Evolutionary conservation across 2,113 vertebrate genomes (phyloP).

Genomic region (Nycticryphes semicollaris): DNA sequence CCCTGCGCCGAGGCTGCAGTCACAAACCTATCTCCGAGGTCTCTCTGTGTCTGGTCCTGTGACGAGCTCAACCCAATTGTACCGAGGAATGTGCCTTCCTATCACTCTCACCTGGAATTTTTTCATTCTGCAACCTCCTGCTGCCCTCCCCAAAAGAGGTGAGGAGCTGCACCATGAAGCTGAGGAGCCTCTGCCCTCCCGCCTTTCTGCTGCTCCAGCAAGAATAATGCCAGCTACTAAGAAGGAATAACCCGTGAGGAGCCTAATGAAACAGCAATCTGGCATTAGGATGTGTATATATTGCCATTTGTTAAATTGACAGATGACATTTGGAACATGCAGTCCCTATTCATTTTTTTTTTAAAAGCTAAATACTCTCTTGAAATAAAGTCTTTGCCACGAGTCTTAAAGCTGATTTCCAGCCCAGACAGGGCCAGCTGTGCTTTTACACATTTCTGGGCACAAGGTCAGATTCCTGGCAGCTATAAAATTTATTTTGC

Average conservation of each 20-base stretch:
- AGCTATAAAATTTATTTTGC: background rate
- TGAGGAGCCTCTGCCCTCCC: background rate
- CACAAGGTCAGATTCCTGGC: conserved; percentile 23
- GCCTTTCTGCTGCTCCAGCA: background rate
- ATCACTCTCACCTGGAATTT: background rate
- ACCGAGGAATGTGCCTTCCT: rapidly evolving
- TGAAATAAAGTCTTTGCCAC: conserved; percentile 30
- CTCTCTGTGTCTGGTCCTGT: background rate
- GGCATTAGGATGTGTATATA: conserved; percentile 8
- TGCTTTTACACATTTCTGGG: conserved; percentile 52
- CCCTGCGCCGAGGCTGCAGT: rapidly evolving
- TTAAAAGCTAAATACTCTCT: conserved; percentile 35
- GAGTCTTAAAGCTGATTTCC: conserved; percentile 35
- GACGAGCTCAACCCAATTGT: rapidly evolving
- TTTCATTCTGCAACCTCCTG: background rate
- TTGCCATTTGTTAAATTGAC: conserved; percentile 58
- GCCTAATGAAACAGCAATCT: conserved; percentile 51
- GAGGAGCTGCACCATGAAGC: background rate
- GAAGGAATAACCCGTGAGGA: conserved; percentile 8
- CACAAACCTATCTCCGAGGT: background rate
- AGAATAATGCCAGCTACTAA: background rate
- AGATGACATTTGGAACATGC: conserved; percentile 50
- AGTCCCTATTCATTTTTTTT: conserved; percentile 50
- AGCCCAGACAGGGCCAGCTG: conserved; percentile 44
- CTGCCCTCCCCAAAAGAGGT: background rate